Evolutionary conservation across 2,113 vertebrate genomes (phyloP).

Genomic region (Falcunculus frontatus): DNA sequence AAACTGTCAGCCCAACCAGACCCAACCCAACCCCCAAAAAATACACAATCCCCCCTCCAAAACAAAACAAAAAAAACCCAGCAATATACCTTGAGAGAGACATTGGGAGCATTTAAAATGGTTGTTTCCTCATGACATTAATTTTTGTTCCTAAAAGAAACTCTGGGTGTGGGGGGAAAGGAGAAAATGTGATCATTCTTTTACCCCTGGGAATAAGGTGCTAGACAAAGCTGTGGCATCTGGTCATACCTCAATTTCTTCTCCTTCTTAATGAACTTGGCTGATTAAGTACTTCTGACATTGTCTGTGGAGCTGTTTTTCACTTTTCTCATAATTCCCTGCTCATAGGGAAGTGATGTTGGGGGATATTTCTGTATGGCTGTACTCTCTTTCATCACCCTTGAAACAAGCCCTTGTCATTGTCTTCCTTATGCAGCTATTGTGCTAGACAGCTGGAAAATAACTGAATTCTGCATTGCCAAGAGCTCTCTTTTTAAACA

Average conservation of each 20-base stretch:
- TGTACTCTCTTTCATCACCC: neutral
- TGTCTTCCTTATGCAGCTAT: neutral
- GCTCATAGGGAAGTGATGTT: neutral
- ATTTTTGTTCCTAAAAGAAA: neutral
- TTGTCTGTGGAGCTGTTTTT: neutral
- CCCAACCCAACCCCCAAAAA: neutral
- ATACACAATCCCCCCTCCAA: neutral
- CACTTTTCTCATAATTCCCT: neutral
- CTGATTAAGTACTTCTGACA: neutral
- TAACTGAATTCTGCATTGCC: neutral
- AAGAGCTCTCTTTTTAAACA: neutral
- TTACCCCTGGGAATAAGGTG: neutral
- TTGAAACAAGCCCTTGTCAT: neutral
- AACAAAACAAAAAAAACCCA: neutral
- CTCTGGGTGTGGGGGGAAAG: neutral
- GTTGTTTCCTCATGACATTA: neutral
- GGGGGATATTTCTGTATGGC: neutral
- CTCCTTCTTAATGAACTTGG: neutral
- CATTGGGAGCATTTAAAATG: neutral
- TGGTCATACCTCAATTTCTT: neutral
- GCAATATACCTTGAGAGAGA: accelerated
- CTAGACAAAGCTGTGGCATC: neutral
- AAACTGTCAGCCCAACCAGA: neutral
- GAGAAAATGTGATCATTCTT: neutral
- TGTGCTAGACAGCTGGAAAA: neutral